Evolutionary conservation across 2,888 invertebrate species (phyloP).

Genomic region (Mesodorylaimus sp.): DNA sequence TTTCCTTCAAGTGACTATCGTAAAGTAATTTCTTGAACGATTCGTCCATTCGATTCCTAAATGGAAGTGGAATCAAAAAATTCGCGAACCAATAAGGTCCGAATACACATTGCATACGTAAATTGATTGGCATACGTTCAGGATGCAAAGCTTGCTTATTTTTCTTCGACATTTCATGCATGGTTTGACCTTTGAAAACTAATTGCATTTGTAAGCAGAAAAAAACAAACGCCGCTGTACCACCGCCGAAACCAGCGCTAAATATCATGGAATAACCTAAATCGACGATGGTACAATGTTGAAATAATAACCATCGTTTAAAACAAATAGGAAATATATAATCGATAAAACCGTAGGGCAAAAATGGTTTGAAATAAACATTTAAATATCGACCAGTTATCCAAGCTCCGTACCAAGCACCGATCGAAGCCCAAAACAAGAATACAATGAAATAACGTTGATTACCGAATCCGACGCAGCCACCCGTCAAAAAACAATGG

Average conservation of each 20-base stretch:
- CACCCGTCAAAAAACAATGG: conserved; percentile 33
- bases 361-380: conserved; percentile 10
- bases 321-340: conserved; percentile 7
- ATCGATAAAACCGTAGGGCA: conserved; percentile 7
- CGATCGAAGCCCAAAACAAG: conserved; percentile 26
- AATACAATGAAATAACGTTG: conserved; percentile 34
- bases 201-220: conserved; percentile 3
- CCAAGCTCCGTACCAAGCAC: conserved; percentile 15
- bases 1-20: not conserved
- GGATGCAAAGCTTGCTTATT: not conserved
- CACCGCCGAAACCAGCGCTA: not conserved
- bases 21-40: not conserved
- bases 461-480: conserved; percentile 35
- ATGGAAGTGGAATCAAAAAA: conserved; percentile 25
- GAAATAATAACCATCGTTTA: not conserved
- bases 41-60: not conserved
- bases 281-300: not conserved
- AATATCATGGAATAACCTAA: not conserved
- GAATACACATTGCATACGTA: conserved; percentile 23
- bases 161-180: conserved; percentile 1
- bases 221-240: not conserved
- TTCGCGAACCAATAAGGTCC: conserved; percentile 24
- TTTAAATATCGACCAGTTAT: conserved; percentile 17
- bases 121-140: conserved; percentile 11
- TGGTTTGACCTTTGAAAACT: conserved; percentile 2